A percentile compares a stretch with the other conserved stretches of the same genome.
phyloP scores from a whole-genome alignment of 1,140 invertebrate genomes.

The Parasteatoda tepidariorum region DNA sequence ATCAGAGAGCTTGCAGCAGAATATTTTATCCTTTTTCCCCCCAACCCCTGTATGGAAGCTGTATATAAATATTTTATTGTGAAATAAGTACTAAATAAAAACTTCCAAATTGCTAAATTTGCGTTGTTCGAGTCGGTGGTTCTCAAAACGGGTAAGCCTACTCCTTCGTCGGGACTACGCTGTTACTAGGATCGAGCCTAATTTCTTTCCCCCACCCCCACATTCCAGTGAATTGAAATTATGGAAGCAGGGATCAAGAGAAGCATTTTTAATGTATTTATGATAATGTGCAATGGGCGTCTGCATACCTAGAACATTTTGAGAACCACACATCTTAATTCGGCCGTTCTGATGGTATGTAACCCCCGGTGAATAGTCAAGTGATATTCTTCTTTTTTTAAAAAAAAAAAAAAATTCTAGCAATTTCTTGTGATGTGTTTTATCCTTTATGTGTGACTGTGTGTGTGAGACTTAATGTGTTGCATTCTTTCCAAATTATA shows the following conservation, averaged over 20 bases:
- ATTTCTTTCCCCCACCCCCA: slow-evolving; percentile 19
- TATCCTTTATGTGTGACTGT: background rate
- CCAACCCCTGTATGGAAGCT: background rate
- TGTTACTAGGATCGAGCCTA: background rate
- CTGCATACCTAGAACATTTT: slow-evolving; percentile 22
- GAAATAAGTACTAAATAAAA: background rate
- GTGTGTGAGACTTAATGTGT: background rate
- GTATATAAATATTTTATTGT: background rate
- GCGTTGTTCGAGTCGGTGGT: background rate
- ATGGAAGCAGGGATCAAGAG: slow-evolving; percentile 23
- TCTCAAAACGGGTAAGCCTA: slow-evolving; percentile 23
- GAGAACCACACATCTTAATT: slow-evolving; percentile 1
- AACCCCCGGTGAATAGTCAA: slow-evolving; percentile 29
- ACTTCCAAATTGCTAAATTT: background rate
- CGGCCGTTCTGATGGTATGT: slow-evolving; percentile 12
- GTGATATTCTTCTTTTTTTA: slow-evolving; percentile 13
- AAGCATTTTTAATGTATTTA: background rate
- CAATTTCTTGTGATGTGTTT: slow-evolving; percentile 27
- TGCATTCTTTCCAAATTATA: background rate
- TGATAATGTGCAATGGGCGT: slow-evolving; percentile 44
- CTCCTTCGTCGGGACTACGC: background rate
- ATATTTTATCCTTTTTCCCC: slow-evolving; percentile 35
- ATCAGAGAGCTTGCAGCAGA: slow-evolving; percentile 55
- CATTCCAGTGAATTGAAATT: slow-evolving; percentile 27
- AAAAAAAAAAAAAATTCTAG: background rate